These are phyloP conservation scores for Orbicella faveolata DNA, from an alignment of 64 coral and sea anemone genomes.

Conservation along the genomic window DNA sequence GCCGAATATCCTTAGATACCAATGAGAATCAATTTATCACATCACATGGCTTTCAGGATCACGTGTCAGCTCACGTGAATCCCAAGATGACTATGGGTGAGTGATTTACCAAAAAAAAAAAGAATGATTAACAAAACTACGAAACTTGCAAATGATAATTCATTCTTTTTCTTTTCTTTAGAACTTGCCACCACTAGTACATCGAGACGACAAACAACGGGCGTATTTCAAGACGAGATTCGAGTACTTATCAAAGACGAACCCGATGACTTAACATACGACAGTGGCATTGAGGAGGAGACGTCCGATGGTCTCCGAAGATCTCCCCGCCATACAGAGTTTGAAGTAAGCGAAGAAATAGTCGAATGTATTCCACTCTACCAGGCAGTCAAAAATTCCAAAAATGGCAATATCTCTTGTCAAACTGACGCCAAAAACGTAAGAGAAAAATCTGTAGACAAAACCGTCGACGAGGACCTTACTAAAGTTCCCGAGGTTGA, in stretches of 20 bases:
- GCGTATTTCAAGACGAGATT: background rate
- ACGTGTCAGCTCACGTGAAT: constrained; percentile 2
- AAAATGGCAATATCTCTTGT: background rate
- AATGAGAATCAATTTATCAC: background rate
- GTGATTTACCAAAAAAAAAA: too few species aligned
- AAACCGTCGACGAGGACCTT: background rate
- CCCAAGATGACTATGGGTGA: background rate
- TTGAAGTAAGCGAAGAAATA: background rate
- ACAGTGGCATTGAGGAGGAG: background rate
- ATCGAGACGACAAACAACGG: background rate
- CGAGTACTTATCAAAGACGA: background rate
- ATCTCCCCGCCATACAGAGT: background rate
- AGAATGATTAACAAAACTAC: too few species aligned
- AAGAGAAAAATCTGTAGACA: background rate
- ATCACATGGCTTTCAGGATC: background rate
- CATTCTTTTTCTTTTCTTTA: background rate
- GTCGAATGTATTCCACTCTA: background rate
- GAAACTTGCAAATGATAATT: too few species aligned
- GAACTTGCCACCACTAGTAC: background rate
- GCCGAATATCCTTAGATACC: background rate
- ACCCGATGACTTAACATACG: constrained; percentile 1
- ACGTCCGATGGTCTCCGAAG: background rate
- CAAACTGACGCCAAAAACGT: background rate
- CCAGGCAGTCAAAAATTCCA: background rate
- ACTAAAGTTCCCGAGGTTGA: background rate